phyloP scores from a whole-genome alignment of 2,888 invertebrate genomes.

The Perdita meconis region DNA sequence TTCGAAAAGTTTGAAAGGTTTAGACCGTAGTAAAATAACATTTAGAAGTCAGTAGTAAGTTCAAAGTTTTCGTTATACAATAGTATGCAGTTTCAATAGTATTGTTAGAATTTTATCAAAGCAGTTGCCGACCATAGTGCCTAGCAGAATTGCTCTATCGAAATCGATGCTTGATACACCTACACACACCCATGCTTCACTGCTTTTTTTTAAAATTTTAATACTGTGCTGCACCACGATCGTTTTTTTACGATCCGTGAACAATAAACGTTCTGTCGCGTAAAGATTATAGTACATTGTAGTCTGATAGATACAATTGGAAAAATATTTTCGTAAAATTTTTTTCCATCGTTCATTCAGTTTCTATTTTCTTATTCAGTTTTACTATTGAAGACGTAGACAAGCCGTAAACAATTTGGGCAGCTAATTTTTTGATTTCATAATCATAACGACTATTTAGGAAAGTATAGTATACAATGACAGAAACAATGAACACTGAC shows the following conservation, averaged over 20 bases:
- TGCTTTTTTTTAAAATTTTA: conserved; percentile 9
- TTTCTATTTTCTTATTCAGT: not conserved
- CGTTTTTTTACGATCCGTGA: not conserved
- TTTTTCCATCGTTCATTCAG: not conserved
- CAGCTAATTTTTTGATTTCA: not conserved
- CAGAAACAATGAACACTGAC: not conserved
- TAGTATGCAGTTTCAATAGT: not conserved
- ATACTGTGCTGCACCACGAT: conserved; percentile 9
- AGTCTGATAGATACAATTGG: not conserved
- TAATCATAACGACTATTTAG: not conserved
- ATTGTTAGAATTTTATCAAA: conserved; percentile 4
- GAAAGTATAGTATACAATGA: not conserved
- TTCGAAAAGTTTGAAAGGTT: not conserved
- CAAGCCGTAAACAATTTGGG: not conserved
- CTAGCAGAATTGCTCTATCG: conserved; percentile 25
- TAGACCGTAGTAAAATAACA: no score
- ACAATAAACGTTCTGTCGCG: conserved; percentile 5
- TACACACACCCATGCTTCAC: not conserved
- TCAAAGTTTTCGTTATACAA: not conserved
- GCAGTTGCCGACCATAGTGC: not conserved
- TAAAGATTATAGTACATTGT: not conserved
- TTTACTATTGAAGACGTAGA: not conserved
- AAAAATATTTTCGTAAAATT: not conserved
- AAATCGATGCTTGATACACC: conserved; percentile 21
- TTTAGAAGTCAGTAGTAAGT: conserved; percentile 2